Conservation (phyloP, 1,140 invertebrate species). For the Dinoponera quadriceps region DNA sequence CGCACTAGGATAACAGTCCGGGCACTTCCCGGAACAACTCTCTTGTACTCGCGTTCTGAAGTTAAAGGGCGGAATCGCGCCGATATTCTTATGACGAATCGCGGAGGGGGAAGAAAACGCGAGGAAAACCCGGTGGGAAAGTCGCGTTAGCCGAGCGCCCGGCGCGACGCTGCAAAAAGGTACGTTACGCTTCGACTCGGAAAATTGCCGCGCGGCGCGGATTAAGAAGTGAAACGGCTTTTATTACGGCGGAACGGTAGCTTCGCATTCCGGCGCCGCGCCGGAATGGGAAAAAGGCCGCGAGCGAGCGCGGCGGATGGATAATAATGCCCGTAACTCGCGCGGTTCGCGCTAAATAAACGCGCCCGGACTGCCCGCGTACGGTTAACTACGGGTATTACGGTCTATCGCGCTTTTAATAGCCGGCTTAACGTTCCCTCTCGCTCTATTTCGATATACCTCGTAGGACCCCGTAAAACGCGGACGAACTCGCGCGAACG, state of each 20-base stretch:
- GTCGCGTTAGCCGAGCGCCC: conserved; percentile 1
- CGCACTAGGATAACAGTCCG: too few relatives aligned
- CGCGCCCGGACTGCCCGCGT: conserved; percentile 59
- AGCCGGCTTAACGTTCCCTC: conserved; percentile 69
- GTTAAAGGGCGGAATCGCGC: neutral
- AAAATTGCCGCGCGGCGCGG: conserved; percentile 66
- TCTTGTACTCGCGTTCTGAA: neutral
- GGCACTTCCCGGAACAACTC: too few relatives aligned
- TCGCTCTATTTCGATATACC: conserved; percentile 14
- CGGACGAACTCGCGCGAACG: neutral
- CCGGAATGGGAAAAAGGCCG: conserved; percentile 68
- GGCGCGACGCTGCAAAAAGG: conserved; percentile 40
- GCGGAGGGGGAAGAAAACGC: conserved; percentile 3
- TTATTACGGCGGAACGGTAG: conserved; percentile 65
- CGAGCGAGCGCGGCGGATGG: conserved; percentile 58
- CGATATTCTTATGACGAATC: conserved; percentile 9
- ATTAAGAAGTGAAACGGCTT: conserved; percentile 74
- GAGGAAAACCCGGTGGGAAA: neutral
- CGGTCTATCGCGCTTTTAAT: conserved; percentile 74
- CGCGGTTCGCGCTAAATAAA: conserved; percentile 71
- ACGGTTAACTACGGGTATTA: conserved; percentile 73
- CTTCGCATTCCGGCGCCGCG: conserved; percentile 54
- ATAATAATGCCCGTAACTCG: conserved; percentile 74
- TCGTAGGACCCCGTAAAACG: neutral
- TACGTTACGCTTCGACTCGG: conserved; percentile 28